Evolutionary conservation across 1,140 invertebrate genomes (phyloP), one percentile per base, ranked within the genome.

Genomic region (Cyphomyrmex costatus): DNA sequence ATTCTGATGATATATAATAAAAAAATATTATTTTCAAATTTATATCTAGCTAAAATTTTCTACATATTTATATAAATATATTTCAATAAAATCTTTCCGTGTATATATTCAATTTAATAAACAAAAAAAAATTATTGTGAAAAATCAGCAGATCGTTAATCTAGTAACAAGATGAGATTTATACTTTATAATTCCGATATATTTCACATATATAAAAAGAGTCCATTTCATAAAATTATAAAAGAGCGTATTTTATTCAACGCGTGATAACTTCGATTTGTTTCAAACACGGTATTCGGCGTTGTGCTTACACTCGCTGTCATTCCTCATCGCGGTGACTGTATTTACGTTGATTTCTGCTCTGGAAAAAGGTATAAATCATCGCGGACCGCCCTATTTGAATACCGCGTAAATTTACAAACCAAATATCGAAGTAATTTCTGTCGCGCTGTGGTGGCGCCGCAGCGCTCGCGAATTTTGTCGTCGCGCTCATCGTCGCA

Each of bases 341-440:
- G n/a, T 73, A 83, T 83, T 80, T 74, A 74, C 79, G 79, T 73
- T 83, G 79, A 83, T 83, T 83, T 83, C 36, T 53, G 71, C 79
- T 49, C 68, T 74, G 68, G 53, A 83, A 83, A 83, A 83, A 74
- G 79, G n/a, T 83, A 83, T 74, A 73, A 83, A 73, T 36, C 68
- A 74, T 73, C 77, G 77, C 66, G 53, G 53, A 36, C n/a, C 68
- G 63, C 3, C 19, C 68, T 83, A 83, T 83, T 83, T 83, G 79
- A 83, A 83, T 83, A 61, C 27, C 79, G 79, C 66, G 70, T 83
- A 49, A 83, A 83, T 83, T 83, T 83, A 73, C 79, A 83, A 83
- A 60, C 79, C 79, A 83, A 83, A 83, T 74, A 83, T 36, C 79
- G 66, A 83, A 73, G 79, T 83, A 83, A 83, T 83, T 83, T 83